A percentile compares a stretch with the other conserved stretches of the same genome.
Evolutionary conservation across 2,888 invertebrate genomes (phyloP).

Genomic region (Halictus quadricinctus): DNA sequence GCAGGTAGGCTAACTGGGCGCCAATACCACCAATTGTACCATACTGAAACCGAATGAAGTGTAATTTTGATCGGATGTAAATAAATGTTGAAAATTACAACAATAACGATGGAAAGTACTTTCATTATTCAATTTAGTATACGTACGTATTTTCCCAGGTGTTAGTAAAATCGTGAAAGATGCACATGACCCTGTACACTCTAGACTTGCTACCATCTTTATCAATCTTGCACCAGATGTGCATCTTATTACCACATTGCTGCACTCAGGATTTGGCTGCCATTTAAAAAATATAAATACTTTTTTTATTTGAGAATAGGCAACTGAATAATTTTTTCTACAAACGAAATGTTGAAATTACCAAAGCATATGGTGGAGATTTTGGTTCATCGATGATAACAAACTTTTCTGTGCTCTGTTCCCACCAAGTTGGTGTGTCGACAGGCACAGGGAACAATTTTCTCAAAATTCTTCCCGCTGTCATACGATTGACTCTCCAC

Average conservation of each 20-base stretch:
- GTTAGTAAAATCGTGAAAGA: conserved; percentile 88
- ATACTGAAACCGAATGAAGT: conserved; percentile 83
- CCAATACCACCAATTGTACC: conserved; percentile 95
- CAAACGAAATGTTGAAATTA: conserved; percentile 69
- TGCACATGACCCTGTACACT: conserved; percentile 89
- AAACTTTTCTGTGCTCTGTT: conserved; percentile 90
- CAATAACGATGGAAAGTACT: conserved; percentile 7
- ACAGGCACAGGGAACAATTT: conserved; percentile 88
- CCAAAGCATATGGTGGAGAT: conserved; percentile 86
- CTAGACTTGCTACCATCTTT: conserved; percentile 89
- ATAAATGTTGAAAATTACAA: conserved; percentile 4
- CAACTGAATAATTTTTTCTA: conserved; percentile 27
- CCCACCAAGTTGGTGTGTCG: conserved; percentile 87
- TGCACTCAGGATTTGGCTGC: conserved; percentile 91
- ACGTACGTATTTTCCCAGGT: conserved; percentile 88
- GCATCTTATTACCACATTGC: conserved; percentile 90
- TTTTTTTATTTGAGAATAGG: neutral
- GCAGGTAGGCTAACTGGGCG: conserved; percentile 87
- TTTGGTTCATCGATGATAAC: conserved; percentile 89
- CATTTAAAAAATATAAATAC: conserved; percentile 36
- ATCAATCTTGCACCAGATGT: conserved; percentile 89
- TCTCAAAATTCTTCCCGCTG: conserved; percentile 88
- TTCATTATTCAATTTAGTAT: neutral
- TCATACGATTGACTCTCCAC: conserved; percentile 92
- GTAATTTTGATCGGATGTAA: conserved; percentile 9